Evolutionary conservation across 2,797 vertebrate genomes (phyloP).

Genomic region (Acomys russatus): DNA sequence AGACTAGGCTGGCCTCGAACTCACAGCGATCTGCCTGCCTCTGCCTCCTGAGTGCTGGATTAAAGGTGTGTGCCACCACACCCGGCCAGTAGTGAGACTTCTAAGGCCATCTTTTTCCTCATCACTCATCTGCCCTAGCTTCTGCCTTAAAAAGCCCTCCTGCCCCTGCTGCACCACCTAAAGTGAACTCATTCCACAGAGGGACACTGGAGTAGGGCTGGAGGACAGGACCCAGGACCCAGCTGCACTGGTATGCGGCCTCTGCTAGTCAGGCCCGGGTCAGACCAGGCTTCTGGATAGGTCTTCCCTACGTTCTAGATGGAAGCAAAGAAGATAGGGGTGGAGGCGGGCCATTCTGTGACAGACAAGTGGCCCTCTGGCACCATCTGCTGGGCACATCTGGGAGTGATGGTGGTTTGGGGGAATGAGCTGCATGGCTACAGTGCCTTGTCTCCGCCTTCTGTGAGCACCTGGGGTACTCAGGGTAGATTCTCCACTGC

Average conservation of each 20-base stretch:
- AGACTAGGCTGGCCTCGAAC: no score
- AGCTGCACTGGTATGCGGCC: neutral
- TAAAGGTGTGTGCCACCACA: no score
- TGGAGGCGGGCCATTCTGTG: neutral
- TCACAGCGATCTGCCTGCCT: no score
- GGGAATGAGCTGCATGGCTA: neutral
- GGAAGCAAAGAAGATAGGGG: neutral
- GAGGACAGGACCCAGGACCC: neutral
- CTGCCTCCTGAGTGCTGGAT: no score
- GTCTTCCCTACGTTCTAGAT: neutral
- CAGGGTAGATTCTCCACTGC: neutral
- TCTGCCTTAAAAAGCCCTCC: neutral
- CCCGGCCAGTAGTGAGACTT: neutral
- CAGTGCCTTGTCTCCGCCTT: neutral
- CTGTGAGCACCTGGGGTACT: neutral
- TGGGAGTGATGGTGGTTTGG: neutral
- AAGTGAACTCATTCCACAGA: constrained; percentile 25
- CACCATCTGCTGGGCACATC: constrained; percentile 69
- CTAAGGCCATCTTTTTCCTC: neutral
- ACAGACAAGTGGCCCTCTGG: constrained; percentile 38
- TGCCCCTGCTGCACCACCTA: neutral
- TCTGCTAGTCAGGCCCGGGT: neutral
- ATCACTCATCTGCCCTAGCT: neutral
- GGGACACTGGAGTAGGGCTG: neutral
- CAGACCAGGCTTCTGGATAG: neutral